These are phyloP conservation scores for Papilio xuthus DNA, from an alignment of 1,140 invertebrate species.

Conservation along the genomic window DNA sequence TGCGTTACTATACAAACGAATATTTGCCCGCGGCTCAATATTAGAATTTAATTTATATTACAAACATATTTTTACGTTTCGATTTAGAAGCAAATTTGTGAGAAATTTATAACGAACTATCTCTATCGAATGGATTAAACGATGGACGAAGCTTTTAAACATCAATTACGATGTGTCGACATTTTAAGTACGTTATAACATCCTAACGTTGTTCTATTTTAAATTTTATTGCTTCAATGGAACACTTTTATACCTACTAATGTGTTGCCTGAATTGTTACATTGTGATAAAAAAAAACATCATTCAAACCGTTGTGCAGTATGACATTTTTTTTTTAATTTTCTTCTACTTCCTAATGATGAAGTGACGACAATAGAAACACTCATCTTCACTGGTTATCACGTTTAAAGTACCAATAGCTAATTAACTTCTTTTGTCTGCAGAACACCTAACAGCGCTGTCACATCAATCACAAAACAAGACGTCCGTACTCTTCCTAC, in stretches of 20 bases:
- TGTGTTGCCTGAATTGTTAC: constrained; percentile 3
- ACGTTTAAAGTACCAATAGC: not conserved
- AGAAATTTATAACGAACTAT: constrained; percentile 1
- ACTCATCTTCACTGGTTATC: no score
- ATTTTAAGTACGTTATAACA: constrained; percentile 19
- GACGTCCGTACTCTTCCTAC: constrained; percentile 87
- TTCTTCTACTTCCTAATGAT: not conserved
- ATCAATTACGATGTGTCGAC: constrained; percentile 24
- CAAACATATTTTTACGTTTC: constrained; percentile 38
- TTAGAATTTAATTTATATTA: constrained; percentile 47
- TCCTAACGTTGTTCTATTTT: constrained; percentile 22
- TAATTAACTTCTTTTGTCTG: constrained; percentile 58
- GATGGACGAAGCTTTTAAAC: constrained; percentile 6
- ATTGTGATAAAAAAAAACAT: constrained; percentile 30
- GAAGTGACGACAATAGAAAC: no score
- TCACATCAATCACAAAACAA: constrained; percentile 90
- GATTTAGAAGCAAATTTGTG: constrained; percentile 13
- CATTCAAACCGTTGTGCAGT: not conserved
- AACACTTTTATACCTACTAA: not conserved
- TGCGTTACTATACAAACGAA: constrained; percentile 33
- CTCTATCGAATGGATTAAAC: constrained; percentile 12
- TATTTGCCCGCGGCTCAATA: constrained; percentile 48
- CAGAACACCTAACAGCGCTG: constrained; percentile 89
- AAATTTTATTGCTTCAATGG: constrained; percentile 23
- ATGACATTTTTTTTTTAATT: not conserved